Evolutionary conservation across 2,888 invertebrate genomes (phyloP).

Genomic region (Pristionchus fissidentatus): DNA sequence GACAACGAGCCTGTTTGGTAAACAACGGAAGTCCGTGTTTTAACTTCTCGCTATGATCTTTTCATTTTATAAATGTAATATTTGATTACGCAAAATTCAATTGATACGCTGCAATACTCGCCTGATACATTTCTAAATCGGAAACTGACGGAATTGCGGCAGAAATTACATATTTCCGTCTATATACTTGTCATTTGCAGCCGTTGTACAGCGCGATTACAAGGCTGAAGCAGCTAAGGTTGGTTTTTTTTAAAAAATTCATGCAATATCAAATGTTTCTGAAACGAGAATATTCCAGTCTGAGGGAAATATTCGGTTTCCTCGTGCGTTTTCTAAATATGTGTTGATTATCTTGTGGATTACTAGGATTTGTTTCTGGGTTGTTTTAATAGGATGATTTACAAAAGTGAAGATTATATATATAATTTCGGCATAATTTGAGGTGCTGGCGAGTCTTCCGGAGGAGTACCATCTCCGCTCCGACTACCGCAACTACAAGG

Average conservation of each 20-base stretch:
- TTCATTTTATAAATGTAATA: neutral
- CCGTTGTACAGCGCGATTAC: constrained; percentile 67
- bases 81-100: neutral
- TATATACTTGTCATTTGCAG: neutral
- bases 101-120: neutral
- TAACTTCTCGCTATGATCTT: too few relatives aligned
- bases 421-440: neutral
- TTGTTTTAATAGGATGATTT: too few relatives aligned
- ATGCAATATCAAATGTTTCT: too few relatives aligned
- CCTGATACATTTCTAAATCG: too few relatives aligned
- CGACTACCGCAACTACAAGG: constrained; percentile 71
- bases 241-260: neutral
- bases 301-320: too few relatives aligned
- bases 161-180: neutral
- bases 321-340: neutral
- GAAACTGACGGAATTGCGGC: neutral
- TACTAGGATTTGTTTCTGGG: neutral
- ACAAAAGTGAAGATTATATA: neutral
- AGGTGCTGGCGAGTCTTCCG: constrained; percentile 65
- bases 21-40: too few relatives aligned
- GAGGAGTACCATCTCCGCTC: constrained; percentile 65
- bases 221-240: constrained; percentile 73
- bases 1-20: too few relatives aligned
- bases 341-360: too few relatives aligned
- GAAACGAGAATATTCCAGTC: neutral